Evolutionary conservation across 64 coral and sea anemone species (phyloP), one percentile per base, ranked within the genome.

Genomic region (Dendronephthya gigantea): DNA sequence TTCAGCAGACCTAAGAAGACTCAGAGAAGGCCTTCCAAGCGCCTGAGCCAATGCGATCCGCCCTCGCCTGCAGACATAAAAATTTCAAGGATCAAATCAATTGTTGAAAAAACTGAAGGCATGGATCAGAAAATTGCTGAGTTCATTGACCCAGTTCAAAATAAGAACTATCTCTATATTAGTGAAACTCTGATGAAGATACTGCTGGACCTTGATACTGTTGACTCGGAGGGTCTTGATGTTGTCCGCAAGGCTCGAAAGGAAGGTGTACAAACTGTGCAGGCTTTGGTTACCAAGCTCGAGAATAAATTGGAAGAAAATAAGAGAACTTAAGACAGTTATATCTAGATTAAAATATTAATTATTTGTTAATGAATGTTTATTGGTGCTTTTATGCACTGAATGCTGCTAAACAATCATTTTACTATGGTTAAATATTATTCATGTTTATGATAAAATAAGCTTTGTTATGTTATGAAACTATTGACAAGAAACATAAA

Each of bases 131-230:
- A 87, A 36, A 69, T 86, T 40, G 85, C 31, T 7, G 56, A 86
- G 30, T 62, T 68, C 12, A 10, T 43, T 2, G 82, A 83, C n/a
- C 82, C 39, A 32, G 27, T 83, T 69, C 85, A 90, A 17, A 83
- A 48, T 17, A 93, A 93, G 51, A 36, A 89, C 38, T 93, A 93
- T 84, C 74, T 89, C 22, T 50, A 65, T 40, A 52, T 93, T 1
- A 88, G 89, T 83, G 91, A 93, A 41, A 40, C 58, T 32, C 84
- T 93, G 11, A 93, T 86, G 43, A 83, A 81, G 50, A 68, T 36
- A 49, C 47, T 93, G 34, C 85, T 93, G 49, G 87, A 66, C 39
- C 48, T 93, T 8, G 91, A 93, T 45, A 76, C 39, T 30, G 83
- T 93, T n/a, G 88, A 93, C 15, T 50, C 91, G 30, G 85, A 84